Evolutionary conservation across 1,140 invertebrate species (phyloP), one percentile per base, ranked within the genome.

Genomic region (Bombus vancouverensis): DNA sequence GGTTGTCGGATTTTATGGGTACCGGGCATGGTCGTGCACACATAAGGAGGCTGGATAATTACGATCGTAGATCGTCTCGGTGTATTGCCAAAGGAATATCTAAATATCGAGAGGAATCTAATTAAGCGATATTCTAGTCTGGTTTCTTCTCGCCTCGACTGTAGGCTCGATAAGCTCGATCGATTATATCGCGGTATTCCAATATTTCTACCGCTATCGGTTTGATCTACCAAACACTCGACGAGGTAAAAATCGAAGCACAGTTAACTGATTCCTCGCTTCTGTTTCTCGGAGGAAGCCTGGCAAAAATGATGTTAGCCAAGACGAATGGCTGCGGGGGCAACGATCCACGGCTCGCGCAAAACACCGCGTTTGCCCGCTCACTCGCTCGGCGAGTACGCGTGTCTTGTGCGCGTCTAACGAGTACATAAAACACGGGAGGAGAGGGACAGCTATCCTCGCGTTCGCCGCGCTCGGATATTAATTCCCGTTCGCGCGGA

Each of bases 401-500:
- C 28, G 39, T 39, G 25, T 66, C 62, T 66, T 32, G n/a, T 32
- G n/a, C n/a, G 32, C 25, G 25, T 72, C 37, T 72, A 84, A 80
- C 76, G 68, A 84, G 83, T 84, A 22, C 76, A 79, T 72, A 84
- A 83, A 76, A 37, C 44, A 34, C 34, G 18, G 18, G 18, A 25
- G 22, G 10, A 53, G n/a, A n/a, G 70, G 42, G 73, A 53, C 13
- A 74, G n/a, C n/a, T 71, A 72, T 72, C 37, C 74, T 59, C 53
- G 53, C 66, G 42, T 82, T 65, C 47, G 57, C 39, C 22, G 37
- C 42, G 66, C 47, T 57, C 47, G 66, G 76, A 79, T 79, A 84
- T 84, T 84, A 84, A 84, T 84, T 84, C 83, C 83, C 66, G 76
- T 84, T 84, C 83, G 66, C 83, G 83, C 70, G 70, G 53, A 62